Percentiles rank a stretch among this genome's conserved stretches.
Conservation (phyloP, 2,888 invertebrate genomes). For the Caenorhabditis japonica region DNA sequence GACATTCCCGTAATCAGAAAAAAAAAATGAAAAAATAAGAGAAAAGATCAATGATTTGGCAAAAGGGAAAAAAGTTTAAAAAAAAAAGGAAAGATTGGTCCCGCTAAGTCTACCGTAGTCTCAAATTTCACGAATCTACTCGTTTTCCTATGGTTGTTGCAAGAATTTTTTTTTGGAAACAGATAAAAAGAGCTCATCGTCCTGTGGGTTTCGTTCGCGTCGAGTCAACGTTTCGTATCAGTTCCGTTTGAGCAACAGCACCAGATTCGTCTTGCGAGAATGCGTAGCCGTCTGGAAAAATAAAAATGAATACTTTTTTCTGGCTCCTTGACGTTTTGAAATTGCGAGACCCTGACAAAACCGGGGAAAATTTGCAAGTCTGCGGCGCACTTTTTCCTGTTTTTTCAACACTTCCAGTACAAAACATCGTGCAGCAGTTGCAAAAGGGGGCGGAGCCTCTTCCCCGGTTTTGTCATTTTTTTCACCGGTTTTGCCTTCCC, state of each 20-base stretch:
- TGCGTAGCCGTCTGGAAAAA: slow-evolving; percentile 85
- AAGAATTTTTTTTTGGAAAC: slow-evolving; percentile 21
- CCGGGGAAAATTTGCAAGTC: too few species aligned
- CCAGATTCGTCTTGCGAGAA: slow-evolving; percentile 99
- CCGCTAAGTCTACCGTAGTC: slow-evolving; percentile 30
- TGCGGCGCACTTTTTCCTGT: too few species aligned
- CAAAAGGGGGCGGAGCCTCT: too few species aligned
- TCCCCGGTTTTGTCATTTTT: not conserved
- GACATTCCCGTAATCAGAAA: slow-evolving; percentile 6
- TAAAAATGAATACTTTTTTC: slow-evolving; percentile 1
- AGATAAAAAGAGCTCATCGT: slow-evolving; percentile 27
- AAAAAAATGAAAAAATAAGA: not conserved
- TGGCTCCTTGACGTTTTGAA: not conserved
- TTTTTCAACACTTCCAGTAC: too few species aligned
- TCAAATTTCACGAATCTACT: slow-evolving; percentile 11
- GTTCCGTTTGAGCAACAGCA: slow-evolving; percentile 87
- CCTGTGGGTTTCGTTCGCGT: slow-evolving; percentile 65
- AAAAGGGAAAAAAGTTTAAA: not conserved
- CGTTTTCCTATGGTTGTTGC: too few species aligned
- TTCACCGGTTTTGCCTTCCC: not conserved
- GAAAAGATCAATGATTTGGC: slow-evolving; percentile 12
- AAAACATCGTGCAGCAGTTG: too few species aligned
- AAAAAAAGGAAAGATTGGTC: not conserved
- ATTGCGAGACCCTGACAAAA: too few species aligned
- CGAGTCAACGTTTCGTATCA: slow-evolving; percentile 88